Base-by-base conservation (phyloP, 2,797 vertebrate species). In the Epinephelus awoara region DNA sequence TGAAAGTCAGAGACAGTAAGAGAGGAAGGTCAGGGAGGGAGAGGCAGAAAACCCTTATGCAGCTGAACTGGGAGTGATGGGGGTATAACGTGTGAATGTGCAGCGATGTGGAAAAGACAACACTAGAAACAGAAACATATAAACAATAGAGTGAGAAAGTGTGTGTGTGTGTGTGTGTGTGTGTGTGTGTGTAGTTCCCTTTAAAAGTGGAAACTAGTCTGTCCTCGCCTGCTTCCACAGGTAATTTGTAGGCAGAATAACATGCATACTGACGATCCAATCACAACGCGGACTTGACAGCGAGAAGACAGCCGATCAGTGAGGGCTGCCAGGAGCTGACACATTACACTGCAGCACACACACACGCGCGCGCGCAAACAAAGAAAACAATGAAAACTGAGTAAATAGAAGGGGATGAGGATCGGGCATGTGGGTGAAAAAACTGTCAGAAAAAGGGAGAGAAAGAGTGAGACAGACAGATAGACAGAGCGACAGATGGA, bases 61-160 rank as follows among this genome's bases (percentile, higher is more conserved):
- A 83, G 86, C 88, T 79, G 81, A 91, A 89, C 50, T 79, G 75
- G 64, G 44, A 79, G 82, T 67, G 81, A 85, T 80, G 67, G 56
- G 65, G 77, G 65, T 44, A 21, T 75, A 34, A 61, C 42, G 52
- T 81, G 73, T 70, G 70, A 89, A 85, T 82, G 73, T 83, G 87
- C 82, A 90, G 83, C n/a, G 27, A 80, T 71, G 91, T 80, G 84
- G 89, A 90, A 91, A 92, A 88, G 77, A 84, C 83, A 93, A 89
- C 83, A 90, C 61, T 76, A 86, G 74, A 70, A 82, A 81, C 46
- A 76, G 81, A 89, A 91, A 89, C 75, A 84, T 80, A 83, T 74
- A 87, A 91, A 91, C 88, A 92, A 54, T 72, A 75, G 67, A 64
- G 19, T 46, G 29, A 11, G 73, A 84, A 77, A 75, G 72, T 72